Percentiles rank a stretch among this genome's conserved stretches.
These are phyloP conservation scores for Ceramica pisi DNA, from an alignment of 2,888 invertebrate species.

Conservation along the genomic window DNA sequence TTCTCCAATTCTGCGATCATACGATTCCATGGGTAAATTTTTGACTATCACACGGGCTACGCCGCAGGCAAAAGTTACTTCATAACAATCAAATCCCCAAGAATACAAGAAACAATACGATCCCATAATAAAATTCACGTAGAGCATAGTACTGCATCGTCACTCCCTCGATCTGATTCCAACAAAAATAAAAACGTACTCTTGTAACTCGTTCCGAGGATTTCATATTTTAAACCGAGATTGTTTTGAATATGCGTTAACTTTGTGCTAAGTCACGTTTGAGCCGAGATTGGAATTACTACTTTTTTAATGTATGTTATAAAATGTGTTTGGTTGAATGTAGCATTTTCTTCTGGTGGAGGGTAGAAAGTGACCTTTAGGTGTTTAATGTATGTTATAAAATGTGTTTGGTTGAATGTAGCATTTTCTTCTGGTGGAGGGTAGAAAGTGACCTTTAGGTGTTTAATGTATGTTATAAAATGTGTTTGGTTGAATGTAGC, in stretches of 20 bases:
- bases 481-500: not conserved
- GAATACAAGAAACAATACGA: slow-evolving; percentile 60
- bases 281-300: slow-evolving; percentile 56
- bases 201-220: slow-evolving; percentile 83
- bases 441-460: not conserved
- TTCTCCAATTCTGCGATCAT: no score
- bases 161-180: slow-evolving; percentile 79
- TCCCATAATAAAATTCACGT: slow-evolving; percentile 61
- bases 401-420: not conserved
- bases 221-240: slow-evolving; percentile 89
- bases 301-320: slow-evolving; percentile 54
- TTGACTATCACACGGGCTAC: not conserved
- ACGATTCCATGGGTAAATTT: not conserved
- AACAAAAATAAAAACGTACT: slow-evolving; percentile 75
- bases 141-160: slow-evolving; percentile 74
- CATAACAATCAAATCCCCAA: not conserved
- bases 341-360: not conserved
- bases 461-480: slow-evolving; percentile 45
- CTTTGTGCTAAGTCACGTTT: slow-evolving; percentile 85
- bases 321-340: slow-evolving; percentile 1
- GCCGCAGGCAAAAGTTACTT: not conserved
- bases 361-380: not conserved
- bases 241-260: slow-evolving; percentile 81
- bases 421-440: not conserved
- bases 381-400: slow-evolving; percentile 47